Evolutionary conservation across 2,113 vertebrate genomes (phyloP), one percentile per base, ranked within the genome.

Genomic region (Alexandromys fortis): DNA sequence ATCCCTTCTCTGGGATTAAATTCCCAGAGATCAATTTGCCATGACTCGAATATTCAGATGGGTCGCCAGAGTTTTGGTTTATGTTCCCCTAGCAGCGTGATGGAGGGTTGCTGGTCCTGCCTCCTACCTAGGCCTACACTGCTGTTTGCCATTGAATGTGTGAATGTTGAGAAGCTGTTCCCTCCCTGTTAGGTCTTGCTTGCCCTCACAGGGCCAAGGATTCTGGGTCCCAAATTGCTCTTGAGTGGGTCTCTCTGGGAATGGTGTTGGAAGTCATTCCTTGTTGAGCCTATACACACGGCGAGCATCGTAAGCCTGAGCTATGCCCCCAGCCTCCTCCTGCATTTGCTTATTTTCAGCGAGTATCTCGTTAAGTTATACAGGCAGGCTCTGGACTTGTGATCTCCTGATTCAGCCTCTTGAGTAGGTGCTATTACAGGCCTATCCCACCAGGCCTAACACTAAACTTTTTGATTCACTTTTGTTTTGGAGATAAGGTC

Each of bases 1-100:
- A 49, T 73, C 35, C 73, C 75, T 67, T 93, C 75, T 90, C 97
- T 86, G 86, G 68, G 83, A 73, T 75, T 85, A 75, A 94, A 72
- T 93, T 91, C 47, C 82, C 63, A 22, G 26, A 96, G 86, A 75
- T 90, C 52, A 68, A 89, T 17, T 55, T 91, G 72, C 38, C 58
- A 26, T 63, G 55, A 24, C 88, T 55, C 1, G 24, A 55, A 68
- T 81, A 95, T 96, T 55, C 35, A 94, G 63, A 91, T 90, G n/a
- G 26, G 70, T 96, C 47, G 65, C 35, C 28, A 86, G 13, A 91
- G 16, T 65, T 70, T 88, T 58, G 49, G 24, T 81, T 65, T 67
- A 47, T 91, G 79, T 47, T 93, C 22, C 68, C 55, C 45, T 17
- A 49, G 22, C 38, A 91, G 35, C 72, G 5, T 22, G 49, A 52